Percentiles rank a stretch among this genome's conserved stretches.
These are phyloP conservation scores for Aculops lycopersici DNA, from an alignment of 1,140 invertebrate species.

Conservation along the genomic window DNA sequence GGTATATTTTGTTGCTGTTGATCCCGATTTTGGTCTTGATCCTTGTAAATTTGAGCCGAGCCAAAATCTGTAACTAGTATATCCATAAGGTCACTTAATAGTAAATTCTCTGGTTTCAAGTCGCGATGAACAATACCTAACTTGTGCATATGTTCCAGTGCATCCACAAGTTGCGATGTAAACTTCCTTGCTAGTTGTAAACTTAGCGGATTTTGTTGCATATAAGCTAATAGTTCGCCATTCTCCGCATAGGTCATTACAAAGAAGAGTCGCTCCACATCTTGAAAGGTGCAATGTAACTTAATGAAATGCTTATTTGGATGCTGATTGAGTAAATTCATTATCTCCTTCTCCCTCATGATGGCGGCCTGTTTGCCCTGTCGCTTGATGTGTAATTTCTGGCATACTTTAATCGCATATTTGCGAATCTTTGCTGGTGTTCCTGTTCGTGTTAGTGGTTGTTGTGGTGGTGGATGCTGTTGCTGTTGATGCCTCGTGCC, in stretches of 20 bases:
- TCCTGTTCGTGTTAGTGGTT: slow-evolving; percentile 4
- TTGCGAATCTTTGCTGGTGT: slow-evolving; percentile 33
- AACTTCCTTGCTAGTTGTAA: slow-evolving; percentile 65
- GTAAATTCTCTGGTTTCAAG: slow-evolving; percentile 27
- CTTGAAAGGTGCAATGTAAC: slow-evolving; percentile 85
- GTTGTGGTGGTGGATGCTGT: slow-evolving; percentile 1
- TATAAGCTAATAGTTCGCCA: slow-evolving; percentile 62
- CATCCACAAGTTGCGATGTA: slow-evolving; percentile 58
- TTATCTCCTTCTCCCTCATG: slow-evolving; percentile 58
- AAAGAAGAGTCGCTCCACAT: slow-evolving; percentile 67
- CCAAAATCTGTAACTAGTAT: slow-evolving; percentile 90
- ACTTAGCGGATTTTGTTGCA: slow-evolving; percentile 67
- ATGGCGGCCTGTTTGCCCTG: slow-evolving; percentile 78
- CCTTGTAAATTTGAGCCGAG: slow-evolving; percentile 48
- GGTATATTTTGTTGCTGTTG: slow-evolving; percentile 1
- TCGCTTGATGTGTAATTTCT: slow-evolving; percentile 58
- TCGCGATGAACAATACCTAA: slow-evolving; percentile 53
- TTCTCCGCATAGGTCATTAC: slow-evolving; percentile 76
- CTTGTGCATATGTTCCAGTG: slow-evolving; percentile 63
- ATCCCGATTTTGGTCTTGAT: slow-evolving; percentile 2
- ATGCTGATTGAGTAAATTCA: slow-evolving; percentile 33
- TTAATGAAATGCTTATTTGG: slow-evolving; percentile 49
- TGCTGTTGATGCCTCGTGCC: no score
- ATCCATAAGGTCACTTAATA: slow-evolving; percentile 70
- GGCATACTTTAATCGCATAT: slow-evolving; percentile 87